phyloP scores from a whole-genome alignment of 2,113 vertebrate species.

The Micronycteris hirsuta region DNA sequence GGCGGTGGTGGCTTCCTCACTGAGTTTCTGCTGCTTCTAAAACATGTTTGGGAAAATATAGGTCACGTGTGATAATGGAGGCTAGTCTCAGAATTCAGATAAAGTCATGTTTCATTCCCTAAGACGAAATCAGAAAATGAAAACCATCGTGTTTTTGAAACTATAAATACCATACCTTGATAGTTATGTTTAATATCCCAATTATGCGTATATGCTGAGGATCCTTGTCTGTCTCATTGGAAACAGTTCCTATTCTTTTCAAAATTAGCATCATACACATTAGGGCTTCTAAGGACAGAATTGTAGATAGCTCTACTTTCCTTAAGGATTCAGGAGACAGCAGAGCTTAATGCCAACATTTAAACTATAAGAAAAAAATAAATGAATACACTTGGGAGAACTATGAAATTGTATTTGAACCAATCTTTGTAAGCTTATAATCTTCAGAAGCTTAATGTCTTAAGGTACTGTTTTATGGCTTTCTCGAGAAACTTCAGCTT shows the following conservation, averaged over 20 bases:
- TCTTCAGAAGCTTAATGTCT: background rate
- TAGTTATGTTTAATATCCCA: background rate
- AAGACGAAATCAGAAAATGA: background rate
- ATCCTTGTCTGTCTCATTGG: background rate
- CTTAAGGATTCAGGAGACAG: background rate
- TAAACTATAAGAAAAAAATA: background rate
- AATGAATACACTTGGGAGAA: background rate
- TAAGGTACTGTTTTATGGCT: background rate
- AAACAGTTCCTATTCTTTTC: background rate
- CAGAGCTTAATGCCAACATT: background rate
- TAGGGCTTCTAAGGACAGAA: background rate
- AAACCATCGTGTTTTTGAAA: background rate
- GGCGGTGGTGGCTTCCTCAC: background rate
- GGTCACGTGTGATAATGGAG: background rate
- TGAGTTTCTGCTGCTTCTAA: conserved; percentile 11
- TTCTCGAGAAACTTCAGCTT: background rate
- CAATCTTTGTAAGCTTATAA: background rate
- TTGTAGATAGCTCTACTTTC: background rate
- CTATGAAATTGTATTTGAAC: background rate
- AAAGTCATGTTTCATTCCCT: background rate
- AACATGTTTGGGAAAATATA: background rate
- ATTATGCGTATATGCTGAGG: background rate
- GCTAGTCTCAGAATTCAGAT: background rate
- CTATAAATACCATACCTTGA: background rate
- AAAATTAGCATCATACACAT: background rate